phyloP scores from a whole-genome alignment of 2,888 invertebrate genomes.

The Synanthedon myopaeformis region DNA sequence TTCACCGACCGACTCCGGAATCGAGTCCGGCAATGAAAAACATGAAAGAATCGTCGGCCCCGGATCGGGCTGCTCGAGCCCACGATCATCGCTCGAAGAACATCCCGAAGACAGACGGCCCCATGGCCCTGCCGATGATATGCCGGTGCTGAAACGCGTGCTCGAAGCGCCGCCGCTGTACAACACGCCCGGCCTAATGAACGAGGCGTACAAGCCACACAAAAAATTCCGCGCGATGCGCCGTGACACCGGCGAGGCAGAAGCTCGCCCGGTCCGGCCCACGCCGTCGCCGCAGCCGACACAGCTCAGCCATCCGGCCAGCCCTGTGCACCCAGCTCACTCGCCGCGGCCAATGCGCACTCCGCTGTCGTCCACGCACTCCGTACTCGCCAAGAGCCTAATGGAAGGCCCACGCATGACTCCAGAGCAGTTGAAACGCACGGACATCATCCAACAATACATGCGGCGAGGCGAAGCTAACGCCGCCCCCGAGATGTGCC shows the following conservation, averaged over 20 bases:
- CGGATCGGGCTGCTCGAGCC: slow-evolving; percentile 86
- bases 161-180: slow-evolving; percentile 92
- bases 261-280: slow-evolving; percentile 51
- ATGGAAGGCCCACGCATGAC: slow-evolving; percentile 96
- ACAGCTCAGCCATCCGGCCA: slow-evolving; percentile 59
- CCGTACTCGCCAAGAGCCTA: slow-evolving; percentile 88
- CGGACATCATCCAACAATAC: slow-evolving; percentile 92
- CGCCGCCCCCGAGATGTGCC: slow-evolving; percentile 52
- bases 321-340: slow-evolving; percentile 56
- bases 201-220: slow-evolving; percentile 95
- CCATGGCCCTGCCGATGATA: slow-evolving; percentile 80
- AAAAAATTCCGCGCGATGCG: slow-evolving; percentile 92
- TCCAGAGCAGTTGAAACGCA: slow-evolving; percentile 90
- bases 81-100: slow-evolving; percentile 85
- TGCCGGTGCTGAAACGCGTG: slow-evolving; percentile 93
- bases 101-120: slow-evolving; percentile 73
- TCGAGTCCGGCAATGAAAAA: slow-evolving; percentile 92
- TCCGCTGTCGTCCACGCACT: slow-evolving; percentile 86
- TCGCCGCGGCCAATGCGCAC: slow-evolving; percentile 66
- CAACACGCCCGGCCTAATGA: slow-evolving; percentile 91
- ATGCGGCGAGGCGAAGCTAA: slow-evolving; percentile 82
- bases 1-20: slow-evolving; percentile 93
- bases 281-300: slow-evolving; percentile 68
- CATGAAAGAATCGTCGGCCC: slow-evolving; percentile 79
- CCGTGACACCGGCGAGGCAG: slow-evolving; percentile 85